These are phyloP conservation scores for Chelonoidis abingdonii DNA, from an alignment of 2,113 vertebrate genomes.

Conservation along the genomic window DNA sequence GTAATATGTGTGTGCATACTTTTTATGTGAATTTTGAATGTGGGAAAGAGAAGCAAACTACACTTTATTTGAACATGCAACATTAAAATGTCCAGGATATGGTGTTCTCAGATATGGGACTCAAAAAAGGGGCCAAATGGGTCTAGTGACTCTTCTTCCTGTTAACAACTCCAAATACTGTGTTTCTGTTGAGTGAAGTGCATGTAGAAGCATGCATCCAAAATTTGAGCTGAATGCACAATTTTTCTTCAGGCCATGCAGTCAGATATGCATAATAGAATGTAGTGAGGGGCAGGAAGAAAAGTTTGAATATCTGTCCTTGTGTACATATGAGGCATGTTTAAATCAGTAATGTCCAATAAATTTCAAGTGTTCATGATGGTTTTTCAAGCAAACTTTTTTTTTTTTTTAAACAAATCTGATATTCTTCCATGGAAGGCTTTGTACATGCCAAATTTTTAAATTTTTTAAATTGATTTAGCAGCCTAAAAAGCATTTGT, in stretches of 20 bases:
- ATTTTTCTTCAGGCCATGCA: constrained; percentile 56
- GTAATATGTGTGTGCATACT: not conserved
- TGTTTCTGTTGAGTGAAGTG: not conserved
- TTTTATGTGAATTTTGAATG: not conserved
- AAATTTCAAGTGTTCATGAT: not conserved
- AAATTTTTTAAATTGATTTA: constrained; percentile 48
- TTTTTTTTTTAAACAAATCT: not conserved
- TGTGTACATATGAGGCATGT: not conserved
- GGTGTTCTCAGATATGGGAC: not conserved
- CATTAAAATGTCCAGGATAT: not conserved
- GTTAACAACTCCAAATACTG: not conserved
- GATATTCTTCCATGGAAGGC: constrained; percentile 33
- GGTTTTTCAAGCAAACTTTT: not conserved
- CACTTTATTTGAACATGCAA: not conserved
- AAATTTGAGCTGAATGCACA: constrained; percentile 33
- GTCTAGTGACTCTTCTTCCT: not conserved
- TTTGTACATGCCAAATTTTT: not conserved
- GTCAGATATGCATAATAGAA: constrained; percentile 39
- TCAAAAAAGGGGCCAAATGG: not conserved
- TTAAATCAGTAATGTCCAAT: not conserved
- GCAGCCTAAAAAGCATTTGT: constrained; percentile 52
- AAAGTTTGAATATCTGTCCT: constrained; percentile 18
- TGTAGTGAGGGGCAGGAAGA: not conserved
- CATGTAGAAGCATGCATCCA: constrained; percentile 1
- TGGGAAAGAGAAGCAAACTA: not conserved